A percentile compares a stretch with the other conserved stretches of the same genome.
These are phyloP conservation scores for Geococcyx californianus DNA, from an alignment of 2,113 vertebrate genomes.

Conservation along the genomic window DNA sequence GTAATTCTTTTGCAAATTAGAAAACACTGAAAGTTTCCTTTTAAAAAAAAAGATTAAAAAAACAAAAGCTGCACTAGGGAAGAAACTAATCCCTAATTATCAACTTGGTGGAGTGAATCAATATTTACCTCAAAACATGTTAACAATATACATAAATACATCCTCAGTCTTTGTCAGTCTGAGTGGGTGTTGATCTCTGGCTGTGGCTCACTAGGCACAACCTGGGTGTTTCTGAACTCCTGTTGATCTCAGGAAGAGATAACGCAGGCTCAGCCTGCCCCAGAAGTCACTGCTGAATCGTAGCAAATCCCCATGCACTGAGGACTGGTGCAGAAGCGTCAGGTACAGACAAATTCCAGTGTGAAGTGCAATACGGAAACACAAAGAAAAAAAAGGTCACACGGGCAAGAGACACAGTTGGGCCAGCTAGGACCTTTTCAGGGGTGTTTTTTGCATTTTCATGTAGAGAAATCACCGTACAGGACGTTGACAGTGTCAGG, in stretches of 20 bases:
- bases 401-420: accelerated
- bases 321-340: neutral
- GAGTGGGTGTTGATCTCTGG: neutral
- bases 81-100: slow-evolving; percentile 12
- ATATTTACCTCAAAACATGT: slow-evolving; percentile 42
- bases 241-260: neutral
- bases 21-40: neutral
- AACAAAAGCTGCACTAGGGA: neutral
- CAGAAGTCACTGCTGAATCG: neutral
- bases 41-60: neutral
- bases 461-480: neutral
- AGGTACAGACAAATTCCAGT: neutral
- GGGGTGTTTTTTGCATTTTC: neutral
- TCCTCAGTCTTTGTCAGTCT: neutral
- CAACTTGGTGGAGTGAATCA: slow-evolving; percentile 3
- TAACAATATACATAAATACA: slow-evolving; percentile 21
- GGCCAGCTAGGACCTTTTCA: neutral
- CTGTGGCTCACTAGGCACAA: neutral
- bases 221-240: neutral
- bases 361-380: neutral
- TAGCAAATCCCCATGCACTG: neutral
- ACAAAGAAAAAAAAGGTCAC: neutral
- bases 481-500: neutral
- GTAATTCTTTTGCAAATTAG: neutral
- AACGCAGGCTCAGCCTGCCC: neutral